These are phyloP conservation scores for Alfaro cultratus DNA, from an alignment of 2,797 vertebrate genomes.

Conservation along the genomic window DNA sequence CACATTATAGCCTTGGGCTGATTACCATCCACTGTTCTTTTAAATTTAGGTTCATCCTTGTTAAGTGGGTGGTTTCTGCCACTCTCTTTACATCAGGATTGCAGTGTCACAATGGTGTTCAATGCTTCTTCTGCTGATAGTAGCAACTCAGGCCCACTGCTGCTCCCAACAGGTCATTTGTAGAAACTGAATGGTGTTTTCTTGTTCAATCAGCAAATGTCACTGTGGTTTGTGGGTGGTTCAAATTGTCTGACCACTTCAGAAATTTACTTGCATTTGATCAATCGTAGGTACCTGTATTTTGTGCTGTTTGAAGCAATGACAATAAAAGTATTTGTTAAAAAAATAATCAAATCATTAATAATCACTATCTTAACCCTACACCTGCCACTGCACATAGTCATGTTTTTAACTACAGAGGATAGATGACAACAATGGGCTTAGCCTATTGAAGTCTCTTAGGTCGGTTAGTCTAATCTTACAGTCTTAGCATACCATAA, in stretches of 20 bases:
- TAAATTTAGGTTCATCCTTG: not conserved
- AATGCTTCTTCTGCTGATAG: not conserved
- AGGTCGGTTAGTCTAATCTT: not conserved
- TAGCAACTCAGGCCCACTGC: not conserved
- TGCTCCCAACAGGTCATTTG: not conserved
- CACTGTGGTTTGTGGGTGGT: not conserved
- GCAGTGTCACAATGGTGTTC: not conserved
- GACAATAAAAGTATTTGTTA: not conserved
- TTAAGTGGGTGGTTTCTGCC: not conserved
- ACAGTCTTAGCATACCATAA: conserved; percentile 10
- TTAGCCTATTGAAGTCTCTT: not conserved
- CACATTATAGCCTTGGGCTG: not conserved
- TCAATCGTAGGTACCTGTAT: not conserved
- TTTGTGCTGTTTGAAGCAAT: not conserved
- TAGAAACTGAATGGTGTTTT: not conserved
- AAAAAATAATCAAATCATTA: no score
- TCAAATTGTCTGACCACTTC: not conserved
- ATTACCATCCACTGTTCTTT: not conserved
- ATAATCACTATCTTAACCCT: not conserved
- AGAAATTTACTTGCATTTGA: not conserved
- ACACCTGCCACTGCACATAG: not conserved
- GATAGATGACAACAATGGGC: not conserved
- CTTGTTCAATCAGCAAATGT: not conserved
- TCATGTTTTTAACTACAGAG: not conserved
- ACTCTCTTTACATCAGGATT: not conserved